Base-by-base conservation (phyloP, 2,113 vertebrate genomes). In the Calidris pygmaea region DNA sequence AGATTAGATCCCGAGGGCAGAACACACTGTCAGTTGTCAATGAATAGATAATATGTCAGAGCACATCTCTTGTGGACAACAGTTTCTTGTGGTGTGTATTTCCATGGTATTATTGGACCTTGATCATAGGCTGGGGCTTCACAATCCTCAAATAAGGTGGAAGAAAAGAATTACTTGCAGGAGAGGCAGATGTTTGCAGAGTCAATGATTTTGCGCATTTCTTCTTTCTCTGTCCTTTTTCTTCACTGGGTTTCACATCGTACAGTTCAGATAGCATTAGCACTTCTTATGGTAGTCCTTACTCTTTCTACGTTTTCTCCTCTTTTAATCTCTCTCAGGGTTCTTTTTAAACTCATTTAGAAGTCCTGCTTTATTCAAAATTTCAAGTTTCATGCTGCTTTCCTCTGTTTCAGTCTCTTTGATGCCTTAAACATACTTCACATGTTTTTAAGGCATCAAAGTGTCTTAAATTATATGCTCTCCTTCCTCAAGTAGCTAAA, bases 401-500 rank as follows among this genome's bases (percentile, higher is more conserved):
- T 93, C 82, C 71, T 95, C 66, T 94, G 21, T 85, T 94, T 90
- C 76, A 65, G 12, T 90, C 72, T 94, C 93, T 96, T 97, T 96
- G 93, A 97, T 96, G 87, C 85, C 47, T 93, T 81, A 87, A 94
- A 86, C 85, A 45, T 87, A 90, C 41, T 85, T 97, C 92, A 89
- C 79, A 52, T 94, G 90, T 95, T 96, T 89, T 87, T 82, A 88
- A 96, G 52, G 91, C 95, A 95, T 97, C 94, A 95, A 96, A 96
- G 94, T 81, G 43, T 89, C 90, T 96, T 92, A 93, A 81, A 93
- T 93, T 78, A 93, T 93, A 86, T 78, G 32, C 39, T 94, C 80
- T 91, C 75, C 83, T 95, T 94, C 92, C 83, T 95, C 89, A 94
- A 95, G 94, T 93, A 96, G 83, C 89, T 92, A 96, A 96, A 97